Percentiles rank a stretch among this genome's conserved stretches.
These are phyloP conservation scores for Rhamphomyia laevipes DNA, from an alignment of 2,888 invertebrate genomes.

Conservation along the genomic window DNA sequence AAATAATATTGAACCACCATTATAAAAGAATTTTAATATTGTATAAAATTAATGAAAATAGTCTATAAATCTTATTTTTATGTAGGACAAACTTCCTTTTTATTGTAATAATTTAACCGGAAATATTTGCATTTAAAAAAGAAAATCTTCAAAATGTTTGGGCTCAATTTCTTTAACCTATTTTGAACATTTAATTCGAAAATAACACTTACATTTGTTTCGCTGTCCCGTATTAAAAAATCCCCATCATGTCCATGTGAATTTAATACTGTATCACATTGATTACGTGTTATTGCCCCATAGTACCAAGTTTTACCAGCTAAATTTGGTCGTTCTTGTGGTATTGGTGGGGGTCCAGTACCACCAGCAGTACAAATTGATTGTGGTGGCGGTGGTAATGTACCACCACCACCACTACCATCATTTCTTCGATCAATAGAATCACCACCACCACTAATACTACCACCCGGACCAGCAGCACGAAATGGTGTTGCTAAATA, in stretches of 20 bases:
- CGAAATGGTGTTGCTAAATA: conserved; percentile 77
- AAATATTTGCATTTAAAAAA: background rate
- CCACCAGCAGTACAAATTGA: conserved; percentile 10
- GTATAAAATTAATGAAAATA: too few relatives aligned
- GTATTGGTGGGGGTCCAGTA: conserved; percentile 24
- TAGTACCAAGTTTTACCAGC: conserved; percentile 93
- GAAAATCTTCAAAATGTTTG: too few relatives aligned
- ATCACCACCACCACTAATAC: conserved; percentile 38
- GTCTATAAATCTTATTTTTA: too few relatives aligned
- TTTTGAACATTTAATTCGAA: too few relatives aligned
- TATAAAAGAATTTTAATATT: too few relatives aligned
- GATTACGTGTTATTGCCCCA: conserved; percentile 88
- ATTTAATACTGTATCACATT: conserved; percentile 92
- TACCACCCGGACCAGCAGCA: conserved; percentile 38
- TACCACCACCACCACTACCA: conserved; percentile 21
- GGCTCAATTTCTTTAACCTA: too few relatives aligned
- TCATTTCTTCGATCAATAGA: conserved; percentile 42
- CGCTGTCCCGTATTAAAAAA: conserved; percentile 96
- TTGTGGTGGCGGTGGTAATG: conserved; percentile 21
- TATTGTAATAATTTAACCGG: background rate
- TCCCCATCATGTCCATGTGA: conserved; percentile 95
- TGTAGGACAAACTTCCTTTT: background rate
- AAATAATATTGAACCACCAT: too few relatives aligned
- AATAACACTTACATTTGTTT: conserved; percentile 97
- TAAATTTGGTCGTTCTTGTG: conserved; percentile 53